Conservation (phyloP, 2,888 invertebrate species). For the Maniola hyperantus region DNA sequence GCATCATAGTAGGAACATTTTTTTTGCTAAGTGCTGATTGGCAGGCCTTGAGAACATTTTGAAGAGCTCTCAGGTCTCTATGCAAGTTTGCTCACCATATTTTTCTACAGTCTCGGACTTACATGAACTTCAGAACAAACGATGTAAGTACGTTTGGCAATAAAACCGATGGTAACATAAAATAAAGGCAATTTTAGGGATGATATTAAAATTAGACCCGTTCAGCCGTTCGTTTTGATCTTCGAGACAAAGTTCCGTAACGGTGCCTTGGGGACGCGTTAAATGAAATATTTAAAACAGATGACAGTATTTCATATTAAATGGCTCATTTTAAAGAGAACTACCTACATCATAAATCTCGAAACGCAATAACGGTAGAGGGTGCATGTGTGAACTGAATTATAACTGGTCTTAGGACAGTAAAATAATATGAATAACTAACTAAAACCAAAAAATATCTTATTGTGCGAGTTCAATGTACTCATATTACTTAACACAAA, state of each 20-base stretch:
- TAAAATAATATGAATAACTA: not conserved
- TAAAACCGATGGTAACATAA: not conserved
- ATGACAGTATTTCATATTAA: slow-evolving; percentile 81
- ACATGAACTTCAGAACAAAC: not conserved
- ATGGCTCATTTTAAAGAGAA: slow-evolving; percentile 79
- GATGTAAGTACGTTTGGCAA: slow-evolving; percentile 12
- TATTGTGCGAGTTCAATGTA: too few species aligned
- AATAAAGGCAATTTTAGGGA: slow-evolving; percentile 19
- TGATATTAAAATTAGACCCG: slow-evolving; percentile 59
- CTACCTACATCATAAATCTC: slow-evolving; percentile 69
- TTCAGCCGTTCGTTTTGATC: slow-evolving; percentile 58
- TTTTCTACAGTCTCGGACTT: not conserved
- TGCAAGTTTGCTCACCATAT: too few species aligned
- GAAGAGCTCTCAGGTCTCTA: too few species aligned
- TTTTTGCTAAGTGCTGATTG: too few species aligned
- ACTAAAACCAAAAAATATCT: too few species aligned
- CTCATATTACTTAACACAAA: too few species aligned
- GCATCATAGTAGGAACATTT: too few species aligned
- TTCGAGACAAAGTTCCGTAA: slow-evolving; percentile 63
- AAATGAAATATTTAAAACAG: slow-evolving; percentile 79
- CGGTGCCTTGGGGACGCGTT: slow-evolving; percentile 71
- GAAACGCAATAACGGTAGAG: slow-evolving; percentile 70
- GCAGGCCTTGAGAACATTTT: too few species aligned
- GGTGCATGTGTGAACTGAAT: slow-evolving; percentile 68
- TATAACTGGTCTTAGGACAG: slow-evolving; percentile 49